Base-by-base conservation (phyloP, 2,888 invertebrate species). In the Octonoba sinensis region DNA sequence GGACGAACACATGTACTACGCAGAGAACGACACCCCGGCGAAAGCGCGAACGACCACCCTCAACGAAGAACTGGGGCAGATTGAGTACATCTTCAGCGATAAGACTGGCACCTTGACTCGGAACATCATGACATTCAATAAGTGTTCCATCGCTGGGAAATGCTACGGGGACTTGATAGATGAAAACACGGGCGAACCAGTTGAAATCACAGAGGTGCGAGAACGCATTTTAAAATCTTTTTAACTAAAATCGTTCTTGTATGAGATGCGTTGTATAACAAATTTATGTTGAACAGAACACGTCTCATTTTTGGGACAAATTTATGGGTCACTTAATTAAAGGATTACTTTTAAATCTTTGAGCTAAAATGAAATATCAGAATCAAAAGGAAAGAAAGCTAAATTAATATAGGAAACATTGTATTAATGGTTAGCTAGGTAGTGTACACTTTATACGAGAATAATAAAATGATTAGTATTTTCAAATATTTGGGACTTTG, bases 101-200 rank as follows among this genome's bases (percentile, higher is more conserved):
- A 99, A 99, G 91, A 99, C 99, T 84, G 99, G 99, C 86, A 99
- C 99, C 16, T 91, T 99, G 78, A 99, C 99, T 44, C 97, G 98
- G 91, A 99, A 99, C 89, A 97, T 99, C 86, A 99, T 99, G 99
- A 96, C 97, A 76, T 99, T 99, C 90, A 99, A 99, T 90, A 99
- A 99, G 90, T 98, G 98, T 89, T 96, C 98, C 84, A 96, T 99
- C 86, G 94, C 93, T 85, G 97, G 96, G 8, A 92, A 93, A 85
- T 92, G 93, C 77, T 99, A 96, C 89, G 99, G 99, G 22, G 97
- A 99, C 89, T 91, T 95, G 77, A 91, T 95, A 79, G 96, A 97
- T 89, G 92, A 94, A 85, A 91, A 91, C 86, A 95, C 96, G 65
- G 96, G 96, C 56, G 96, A 96, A 89, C 91, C 94, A 73, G 90